A percentile compares a stretch with the other conserved stretches of the same genome.
phyloP scores from a whole-genome alignment of 2,113 vertebrate genomes.

The Astur gentilis region DNA sequence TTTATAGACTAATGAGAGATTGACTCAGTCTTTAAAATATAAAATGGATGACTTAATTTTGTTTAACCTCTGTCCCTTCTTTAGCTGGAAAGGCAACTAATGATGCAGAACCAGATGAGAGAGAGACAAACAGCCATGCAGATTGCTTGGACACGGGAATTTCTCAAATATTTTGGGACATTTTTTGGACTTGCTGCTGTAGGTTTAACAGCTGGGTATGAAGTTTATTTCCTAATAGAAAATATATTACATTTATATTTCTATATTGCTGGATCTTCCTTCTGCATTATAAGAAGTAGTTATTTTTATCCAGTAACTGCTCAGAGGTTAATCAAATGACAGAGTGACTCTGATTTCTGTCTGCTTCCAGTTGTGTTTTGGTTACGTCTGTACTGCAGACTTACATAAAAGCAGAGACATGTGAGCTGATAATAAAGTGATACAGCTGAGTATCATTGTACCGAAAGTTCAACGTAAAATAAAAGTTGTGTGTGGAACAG shows the following conservation, averaged over 20 bases:
- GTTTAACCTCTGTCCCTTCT: background rate
- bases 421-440: background rate
- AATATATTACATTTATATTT: background rate
- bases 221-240: background rate
- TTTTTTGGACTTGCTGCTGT: slow-evolving; percentile 77
- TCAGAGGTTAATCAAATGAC: background rate
- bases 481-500: background rate
- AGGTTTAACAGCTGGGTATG: slow-evolving; percentile 78
- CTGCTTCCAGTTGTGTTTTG: background rate
- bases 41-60: background rate
- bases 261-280: background rate
- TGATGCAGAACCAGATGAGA: slow-evolving; percentile 89
- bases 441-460: background rate
- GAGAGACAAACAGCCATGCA: slow-evolving; percentile 89
- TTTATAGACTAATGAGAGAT: background rate
- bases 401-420: background rate
- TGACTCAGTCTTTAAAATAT: background rate
- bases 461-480: background rate
- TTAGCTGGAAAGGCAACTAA: slow-evolving; percentile 88
- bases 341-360: background rate
- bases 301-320: background rate
- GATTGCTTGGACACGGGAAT: slow-evolving; percentile 86
- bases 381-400: background rate
- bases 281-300: background rate
- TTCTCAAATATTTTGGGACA: slow-evolving; percentile 84